phyloP scores from a whole-genome alignment of 1,140 invertebrate species.

The Cotesia glomerata region DNA sequence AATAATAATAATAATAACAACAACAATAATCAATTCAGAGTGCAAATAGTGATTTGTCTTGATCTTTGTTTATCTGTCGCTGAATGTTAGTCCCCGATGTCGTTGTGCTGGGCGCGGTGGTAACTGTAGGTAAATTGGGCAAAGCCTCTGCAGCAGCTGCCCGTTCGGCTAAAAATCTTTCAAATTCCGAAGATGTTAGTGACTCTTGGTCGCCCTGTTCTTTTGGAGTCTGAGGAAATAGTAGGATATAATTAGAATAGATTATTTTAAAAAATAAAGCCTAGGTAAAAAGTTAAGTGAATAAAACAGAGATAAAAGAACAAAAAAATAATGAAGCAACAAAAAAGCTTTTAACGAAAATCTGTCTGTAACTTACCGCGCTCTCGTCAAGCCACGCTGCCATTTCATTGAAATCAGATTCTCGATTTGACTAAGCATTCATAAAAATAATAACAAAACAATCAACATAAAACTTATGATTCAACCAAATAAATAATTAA shows the following conservation, averaged over 20 bases:
- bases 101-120: conserved; percentile 42
- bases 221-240: conserved; percentile 33
- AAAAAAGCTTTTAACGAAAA: neutral
- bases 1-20: conserved; percentile 22
- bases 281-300: neutral
- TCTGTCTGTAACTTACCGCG: conserved; percentile 37
- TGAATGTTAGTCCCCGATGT: conserved; percentile 45
- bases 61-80: conserved; percentile 58
- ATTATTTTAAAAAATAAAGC: neutral
- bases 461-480: conserved; percentile 41
- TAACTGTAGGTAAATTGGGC: conserved; percentile 55
- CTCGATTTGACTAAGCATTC: conserved; percentile 69
- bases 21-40: conserved; percentile 46
- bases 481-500: conserved; percentile 39
- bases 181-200: conserved; percentile 88
- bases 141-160: conserved; percentile 81
- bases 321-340: conserved; percentile 4
- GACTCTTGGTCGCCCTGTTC: conserved; percentile 62
- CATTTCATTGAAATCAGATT: conserved; percentile 93
- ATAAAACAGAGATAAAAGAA: neutral
- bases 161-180: conserved; percentile 87
- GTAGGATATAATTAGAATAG: neutral
- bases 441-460: conserved; percentile 45
- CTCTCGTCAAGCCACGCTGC: conserved; percentile 82
- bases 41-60: conserved; percentile 62